Evolutionary conservation across 2,888 invertebrate genomes (phyloP), one percentile per base, ranked within the genome.

Genomic region (Aleiodes leptofemur): DNA sequence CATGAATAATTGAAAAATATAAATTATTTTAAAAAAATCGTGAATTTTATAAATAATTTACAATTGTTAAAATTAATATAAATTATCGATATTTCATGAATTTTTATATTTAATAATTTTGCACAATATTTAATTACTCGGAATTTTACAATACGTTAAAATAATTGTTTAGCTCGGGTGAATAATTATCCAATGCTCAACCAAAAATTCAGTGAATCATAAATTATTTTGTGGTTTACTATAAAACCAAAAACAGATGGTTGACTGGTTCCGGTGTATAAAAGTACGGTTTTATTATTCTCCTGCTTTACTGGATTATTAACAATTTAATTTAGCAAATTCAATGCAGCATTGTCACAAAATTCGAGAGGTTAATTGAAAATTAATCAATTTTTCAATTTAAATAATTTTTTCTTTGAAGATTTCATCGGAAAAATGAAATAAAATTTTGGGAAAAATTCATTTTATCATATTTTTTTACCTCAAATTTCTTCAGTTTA

Each of bases 171-270:
- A 43, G 11, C 61, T 16, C 14, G 34, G n/a, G 16, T 48, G 14
- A 64, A 64, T 16, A 64, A 64, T 64, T 64, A 8, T 43, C 16
- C 61, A 31, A 14, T 55, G 55, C 14, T 4, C 38, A 61, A 38
- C 59, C 34, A 61, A 34, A n/a, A n/a, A n/a, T 7, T 43, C 61
- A 38, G n/a, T 61, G 43, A 43, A 16, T 38, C 61, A 61, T 61
- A 14, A 61, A 61, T 43, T 43, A 61, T 61, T 43, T 38, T 61
- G 61, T 16, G 61, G 61, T 0, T 61, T 43, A 61, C 43, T 3
- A 38, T 61, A 61, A 61, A 61, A 61, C 38, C 61, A 1, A 38
- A 38, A 61, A 61, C 61, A 43, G 43, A 61, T 61, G 61, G 38
- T n/a, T 38, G 11, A 61, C 38, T 61, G 11, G 11, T 14, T 59